Base-by-base conservation (phyloP, 1,140 invertebrate species). In the Caerostris extrusa region DNA sequence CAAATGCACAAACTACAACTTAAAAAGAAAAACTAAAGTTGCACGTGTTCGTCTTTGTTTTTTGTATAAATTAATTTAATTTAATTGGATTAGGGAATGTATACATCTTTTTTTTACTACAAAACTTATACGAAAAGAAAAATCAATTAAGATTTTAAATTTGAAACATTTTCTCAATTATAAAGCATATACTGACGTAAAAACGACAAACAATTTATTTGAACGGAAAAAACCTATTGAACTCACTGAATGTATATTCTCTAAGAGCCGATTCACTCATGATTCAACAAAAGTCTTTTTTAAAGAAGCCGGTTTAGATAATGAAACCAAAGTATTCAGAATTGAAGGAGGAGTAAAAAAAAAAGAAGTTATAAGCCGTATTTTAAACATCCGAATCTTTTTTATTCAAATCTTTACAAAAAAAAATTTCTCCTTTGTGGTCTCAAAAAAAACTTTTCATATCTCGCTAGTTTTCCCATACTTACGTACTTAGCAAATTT, bases 401-500 rank as follows among this genome's bases (percentile, higher is more conserved):
- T 77, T 77, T 5, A 53, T 77, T 12, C 71, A 50, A 77, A 77
- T 77, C 71, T 77, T 77, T 50, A 34, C 3, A 77, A 77, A 50
- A 77, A 10, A 77, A 10, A 12, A 50, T 69, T 69, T 77, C 50
- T 77, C 34, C 10, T 50, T 77, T 77, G 71, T 77, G 71, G 71
- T 77, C 34, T 77, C 34, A 77, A 77, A 77, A 34, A 34, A 77
- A 77, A 77, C 71, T 77, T 77, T 77, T 77, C 71, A 53, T 77
- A 77, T 77, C 34, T 12, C 71, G 71, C 12, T 77, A 77, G 71
- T 77, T 77, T 50, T 77, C 71, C 53, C 71, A 12, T 77, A 77
- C 34, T 34, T 53, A 77, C 34, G 71, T 77, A 19, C 53, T 77
- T 77, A 77, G 71, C 71, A 53, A 77, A 77, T 77, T 77, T 77